phyloP scores from a whole-genome alignment of 2,888 invertebrate species.

The Nudaria mundana region DNA sequence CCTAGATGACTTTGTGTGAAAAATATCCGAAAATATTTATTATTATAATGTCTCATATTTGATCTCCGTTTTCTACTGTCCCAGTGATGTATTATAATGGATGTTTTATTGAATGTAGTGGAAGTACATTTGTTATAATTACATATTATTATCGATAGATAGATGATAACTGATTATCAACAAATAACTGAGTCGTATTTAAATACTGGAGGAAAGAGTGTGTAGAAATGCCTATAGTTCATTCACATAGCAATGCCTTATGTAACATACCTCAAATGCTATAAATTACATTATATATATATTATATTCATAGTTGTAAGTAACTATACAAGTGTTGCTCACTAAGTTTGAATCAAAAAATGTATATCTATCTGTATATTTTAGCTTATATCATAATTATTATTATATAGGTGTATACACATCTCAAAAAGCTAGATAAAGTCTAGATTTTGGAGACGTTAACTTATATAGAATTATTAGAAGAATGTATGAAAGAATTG shows the following conservation, averaged over 20 bases:
- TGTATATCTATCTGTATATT: slow-evolving; percentile 44
- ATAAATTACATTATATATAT: slow-evolving; percentile 32
- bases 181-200: slow-evolving; percentile 41
- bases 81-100: slow-evolving; percentile 27
- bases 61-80: slow-evolving; percentile 46
- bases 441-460: slow-evolving; percentile 20
- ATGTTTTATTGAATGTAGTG: slow-evolving; percentile 27
- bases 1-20: no score
- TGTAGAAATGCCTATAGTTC: slow-evolving; percentile 43
- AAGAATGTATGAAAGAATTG: slow-evolving; percentile 28
- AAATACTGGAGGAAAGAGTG: slow-evolving; percentile 33
- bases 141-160: slow-evolving; percentile 29
- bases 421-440: slow-evolving; percentile 31
- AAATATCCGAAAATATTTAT: no score
- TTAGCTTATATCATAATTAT: slow-evolving; percentile 38
- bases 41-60: no score
- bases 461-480: slow-evolving; percentile 21
- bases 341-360: slow-evolving; percentile 46
- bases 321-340: slow-evolving; percentile 48
- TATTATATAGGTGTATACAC: slow-evolving; percentile 28
- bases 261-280: slow-evolving; percentile 38
- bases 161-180: slow-evolving; percentile 52
- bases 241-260: slow-evolving; percentile 50
- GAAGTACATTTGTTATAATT: slow-evolving; percentile 36
- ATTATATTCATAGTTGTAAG: slow-evolving; percentile 34